phyloP scores from a whole-genome alignment of 2,797 vertebrate species.

The Sphenodon punctatus region DNA sequence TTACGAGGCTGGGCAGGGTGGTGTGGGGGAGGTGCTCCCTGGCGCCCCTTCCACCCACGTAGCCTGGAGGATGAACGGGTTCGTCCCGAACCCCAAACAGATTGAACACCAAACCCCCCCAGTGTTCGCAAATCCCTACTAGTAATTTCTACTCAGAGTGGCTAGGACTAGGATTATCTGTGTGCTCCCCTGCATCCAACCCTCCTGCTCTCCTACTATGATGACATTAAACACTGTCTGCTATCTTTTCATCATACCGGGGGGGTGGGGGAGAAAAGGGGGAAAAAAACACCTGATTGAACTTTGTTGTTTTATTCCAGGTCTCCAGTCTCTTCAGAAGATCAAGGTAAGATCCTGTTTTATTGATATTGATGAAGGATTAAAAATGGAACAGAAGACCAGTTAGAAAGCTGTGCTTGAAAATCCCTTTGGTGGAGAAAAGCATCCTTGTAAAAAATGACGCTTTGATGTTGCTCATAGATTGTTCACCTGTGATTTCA shows the following conservation, averaged over 20 bases:
- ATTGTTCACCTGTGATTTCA: not conserved
- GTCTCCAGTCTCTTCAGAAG: slow-evolving; percentile 79
- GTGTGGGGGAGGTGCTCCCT: no score
- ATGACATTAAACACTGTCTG: not conserved
- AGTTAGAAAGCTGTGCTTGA: not conserved
- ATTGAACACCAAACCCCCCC: no score
- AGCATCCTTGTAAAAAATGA: not conserved
- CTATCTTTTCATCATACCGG: not conserved
- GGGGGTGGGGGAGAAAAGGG: no score
- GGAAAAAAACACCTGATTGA: slow-evolving; percentile 51
- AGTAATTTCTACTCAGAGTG: not conserved
- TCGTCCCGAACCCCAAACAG: no score
- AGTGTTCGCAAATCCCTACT: no score
- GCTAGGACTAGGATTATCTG: not conserved
- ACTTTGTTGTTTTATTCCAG: slow-evolving; percentile 74
- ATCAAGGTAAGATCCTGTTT: slow-evolving; percentile 78
- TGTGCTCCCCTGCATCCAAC: not conserved
- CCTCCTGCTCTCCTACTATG: not conserved
- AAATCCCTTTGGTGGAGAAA: not conserved
- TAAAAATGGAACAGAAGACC: slow-evolving; percentile 17
- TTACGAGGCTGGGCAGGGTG: no score
- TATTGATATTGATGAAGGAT: slow-evolving; percentile 1
- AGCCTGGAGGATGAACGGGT: no score
- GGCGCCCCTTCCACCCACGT: no score
- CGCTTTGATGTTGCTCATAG: slow-evolving; percentile 1